Conservation (phyloP, 2,888 invertebrate species). For the Athetis lepigone region DNA sequence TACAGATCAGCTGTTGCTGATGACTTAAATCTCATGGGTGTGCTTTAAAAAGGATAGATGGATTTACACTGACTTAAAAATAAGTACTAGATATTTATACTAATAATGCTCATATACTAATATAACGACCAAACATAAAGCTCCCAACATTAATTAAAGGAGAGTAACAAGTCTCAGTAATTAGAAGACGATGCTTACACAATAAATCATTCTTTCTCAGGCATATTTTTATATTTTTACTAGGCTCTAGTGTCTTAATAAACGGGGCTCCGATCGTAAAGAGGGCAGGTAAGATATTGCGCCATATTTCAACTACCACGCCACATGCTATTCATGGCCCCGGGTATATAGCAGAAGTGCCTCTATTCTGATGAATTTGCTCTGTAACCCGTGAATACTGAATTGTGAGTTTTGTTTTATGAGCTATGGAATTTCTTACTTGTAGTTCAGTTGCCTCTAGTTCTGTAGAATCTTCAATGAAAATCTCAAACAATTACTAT, state of each 20-base stretch:
- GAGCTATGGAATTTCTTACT: not conserved
- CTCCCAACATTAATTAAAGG: not conserved
- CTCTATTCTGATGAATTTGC: slow-evolving; percentile 55
- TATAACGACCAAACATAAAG: too few relatives aligned
- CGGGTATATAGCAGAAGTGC: slow-evolving; percentile 61
- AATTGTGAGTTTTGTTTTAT: slow-evolving; percentile 3
- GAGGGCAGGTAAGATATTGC: slow-evolving; percentile 69
- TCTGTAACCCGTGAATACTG: slow-evolving; percentile 10
- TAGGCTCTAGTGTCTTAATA: slow-evolving; percentile 53
- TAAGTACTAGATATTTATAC: too few relatives aligned
- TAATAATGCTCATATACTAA: too few relatives aligned
- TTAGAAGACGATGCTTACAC: not conserved
- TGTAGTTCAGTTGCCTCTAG: not conserved
- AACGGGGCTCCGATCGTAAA: slow-evolving; percentile 40
- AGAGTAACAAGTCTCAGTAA: not conserved
- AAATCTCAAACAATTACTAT: too few relatives aligned
- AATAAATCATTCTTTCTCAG: not conserved
- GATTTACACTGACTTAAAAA: too few relatives aligned
- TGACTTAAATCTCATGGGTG: too few relatives aligned
- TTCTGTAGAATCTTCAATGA: too few relatives aligned
- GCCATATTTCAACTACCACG: slow-evolving; percentile 72
- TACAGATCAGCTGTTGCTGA: too few relatives aligned
- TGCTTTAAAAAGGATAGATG: too few relatives aligned
- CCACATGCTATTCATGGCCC: slow-evolving; percentile 71
- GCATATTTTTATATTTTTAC: slow-evolving; percentile 40